Conservation (phyloP, 2,113 vertebrate genomes). For the zebrafish (Danio rerio) region GRCz12tu NC_133198.1:32232501-32233000, state of each 20-base stretch:
- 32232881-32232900: slow-evolving; percentile 74
- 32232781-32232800: slow-evolving; percentile 62
- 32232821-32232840: slow-evolving; percentile 61
- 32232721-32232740: slow-evolving; percentile 70
- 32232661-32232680: slow-evolving; percentile 24
- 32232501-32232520: too few relatives aligned
- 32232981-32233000: slow-evolving; percentile 92
- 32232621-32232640: not conserved
- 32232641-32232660: not conserved
- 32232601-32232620: not conserved
- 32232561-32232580: not conserved
- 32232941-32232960: slow-evolving; percentile 89
- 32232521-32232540: too few relatives aligned
- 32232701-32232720: slow-evolving; percentile 57
- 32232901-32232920: slow-evolving; percentile 81
- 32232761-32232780: slow-evolving; percentile 69
- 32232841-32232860: slow-evolving; percentile 68
- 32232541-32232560: too few relatives aligned
- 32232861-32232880: slow-evolving; percentile 70
- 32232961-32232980: slow-evolving; percentile 73
- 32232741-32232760: slow-evolving; percentile 71
- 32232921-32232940: slow-evolving; percentile 96
- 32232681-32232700: not conserved
- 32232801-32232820: slow-evolving; percentile 68
- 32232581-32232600: not conserved